Conservation (phyloP, 2,113 vertebrate genomes). For the Bubo blakistoni region DNA sequence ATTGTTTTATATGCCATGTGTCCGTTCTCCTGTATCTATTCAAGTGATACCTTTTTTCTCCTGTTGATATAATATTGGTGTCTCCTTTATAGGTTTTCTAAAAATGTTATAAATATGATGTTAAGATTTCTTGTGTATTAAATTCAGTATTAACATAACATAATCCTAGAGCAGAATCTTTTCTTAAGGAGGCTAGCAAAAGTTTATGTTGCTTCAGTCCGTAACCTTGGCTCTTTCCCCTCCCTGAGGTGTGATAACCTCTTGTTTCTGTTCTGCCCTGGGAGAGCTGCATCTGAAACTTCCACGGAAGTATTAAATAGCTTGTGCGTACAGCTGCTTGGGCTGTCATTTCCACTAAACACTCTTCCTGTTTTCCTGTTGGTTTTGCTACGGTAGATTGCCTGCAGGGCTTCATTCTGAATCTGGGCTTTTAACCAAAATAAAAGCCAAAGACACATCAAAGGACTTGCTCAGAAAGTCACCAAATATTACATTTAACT, state of each 20-base stretch:
- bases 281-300: background rate
- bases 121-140: background rate
- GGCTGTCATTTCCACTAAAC: background rate
- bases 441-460: background rate
- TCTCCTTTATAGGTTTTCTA: background rate
- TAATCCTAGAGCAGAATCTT: background rate
- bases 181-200: background rate
- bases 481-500: background rate
- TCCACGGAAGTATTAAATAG: background rate
- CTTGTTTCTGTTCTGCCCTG: background rate
- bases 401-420: background rate
- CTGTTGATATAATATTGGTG: background rate
- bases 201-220: background rate
- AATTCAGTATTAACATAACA: background rate
- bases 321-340: background rate
- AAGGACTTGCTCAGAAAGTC: background rate
- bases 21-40: background rate
- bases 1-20: background rate
- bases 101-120: background rate
- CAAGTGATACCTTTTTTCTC: background rate
- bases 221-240: background rate
- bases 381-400: background rate
- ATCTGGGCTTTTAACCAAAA: slow-evolving; percentile 22
- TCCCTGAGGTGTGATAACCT: background rate
- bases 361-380: background rate